Conservation (phyloP, 2,888 invertebrate species). For the Cryptus viduatorius region DNA sequence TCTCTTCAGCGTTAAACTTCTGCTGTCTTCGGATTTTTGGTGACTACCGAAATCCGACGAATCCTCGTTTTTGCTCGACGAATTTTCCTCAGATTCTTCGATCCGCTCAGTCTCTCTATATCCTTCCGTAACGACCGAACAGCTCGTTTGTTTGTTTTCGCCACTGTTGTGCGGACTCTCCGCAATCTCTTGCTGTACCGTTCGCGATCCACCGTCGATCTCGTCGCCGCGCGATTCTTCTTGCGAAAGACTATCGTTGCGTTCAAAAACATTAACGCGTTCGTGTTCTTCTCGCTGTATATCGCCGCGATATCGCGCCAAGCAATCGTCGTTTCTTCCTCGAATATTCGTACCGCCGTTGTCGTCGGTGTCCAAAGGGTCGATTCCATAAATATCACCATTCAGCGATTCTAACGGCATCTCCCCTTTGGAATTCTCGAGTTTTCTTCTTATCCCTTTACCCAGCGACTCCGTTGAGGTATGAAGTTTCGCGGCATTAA, state of each 20-base stretch:
- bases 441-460: slow-evolving; percentile 62
- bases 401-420: slow-evolving; percentile 48
- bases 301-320: slow-evolving; percentile 41
- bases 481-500: slow-evolving; percentile 52
- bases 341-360: slow-evolving; percentile 16
- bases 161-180: neutral
- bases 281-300: slow-evolving; percentile 30
- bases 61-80: slow-evolving; percentile 54
- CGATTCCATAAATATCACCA: slow-evolving; percentile 57
- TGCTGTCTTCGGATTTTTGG: slow-evolving; percentile 77
- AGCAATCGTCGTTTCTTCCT: slow-evolving; percentile 41
- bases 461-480: slow-evolving; percentile 59
- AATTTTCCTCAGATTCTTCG: slow-evolving; percentile 33
- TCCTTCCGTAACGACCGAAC: neutral
- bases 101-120: slow-evolving; percentile 16
- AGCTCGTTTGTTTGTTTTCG: slow-evolving; percentile 3
- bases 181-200: neutral
- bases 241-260: neutral
- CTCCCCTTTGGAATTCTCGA: slow-evolving; percentile 63
- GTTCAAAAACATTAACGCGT: slow-evolving; percentile 13
- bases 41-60: slow-evolving; percentile 66
- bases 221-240: slow-evolving; percentile 43
- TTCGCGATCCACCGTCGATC: slow-evolving; percentile 17
- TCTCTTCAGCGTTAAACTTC: slow-evolving; percentile 80
- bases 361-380: slow-evolving; percentile 50